phyloP scores from a whole-genome alignment of 53 echinoderm and acorn worm genomes.

The Astropecten irregularis region DNA sequence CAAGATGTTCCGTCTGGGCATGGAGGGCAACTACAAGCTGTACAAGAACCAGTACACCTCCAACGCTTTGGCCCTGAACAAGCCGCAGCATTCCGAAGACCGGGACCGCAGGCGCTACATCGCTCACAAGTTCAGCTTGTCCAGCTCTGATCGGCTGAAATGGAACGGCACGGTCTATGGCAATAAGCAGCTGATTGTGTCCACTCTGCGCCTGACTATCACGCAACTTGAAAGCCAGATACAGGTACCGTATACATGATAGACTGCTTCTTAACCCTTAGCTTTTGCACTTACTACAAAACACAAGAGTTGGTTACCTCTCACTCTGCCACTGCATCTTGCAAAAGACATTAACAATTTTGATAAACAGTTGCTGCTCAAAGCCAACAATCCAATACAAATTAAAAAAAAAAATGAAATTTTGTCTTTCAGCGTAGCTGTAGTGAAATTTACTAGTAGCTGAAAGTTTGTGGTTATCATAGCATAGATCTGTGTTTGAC shows the following conservation, averaged over 20 bases:
- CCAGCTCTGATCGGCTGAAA: slow-evolving; percentile 70
- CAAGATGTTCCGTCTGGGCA: slow-evolving; percentile 61
- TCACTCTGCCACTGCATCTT: too few species aligned
- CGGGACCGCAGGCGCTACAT: slow-evolving; percentile 91
- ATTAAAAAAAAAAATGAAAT: too few species aligned
- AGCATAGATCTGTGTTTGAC: too few species aligned
- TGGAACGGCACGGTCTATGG: slow-evolving; percentile 97
- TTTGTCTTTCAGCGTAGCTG: too few species aligned
- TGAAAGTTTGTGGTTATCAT: too few species aligned
- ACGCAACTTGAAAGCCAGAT: slow-evolving; percentile 90
- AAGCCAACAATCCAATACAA: too few species aligned
- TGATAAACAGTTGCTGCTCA: too few species aligned
- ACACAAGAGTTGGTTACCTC: too few species aligned
- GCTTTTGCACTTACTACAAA: too few species aligned
- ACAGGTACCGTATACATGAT: slow-evolving; percentile 25
- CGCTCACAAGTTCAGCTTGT: slow-evolving; percentile 92
- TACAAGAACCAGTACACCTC: slow-evolving; percentile 89
- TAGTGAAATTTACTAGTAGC: too few species aligned
- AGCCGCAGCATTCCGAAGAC: slow-evolving; percentile 95
- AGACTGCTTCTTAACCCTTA: too few species aligned
- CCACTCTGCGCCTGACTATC: slow-evolving; percentile 83
- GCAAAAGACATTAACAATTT: too few species aligned
- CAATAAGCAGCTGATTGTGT: slow-evolving; percentile 83
- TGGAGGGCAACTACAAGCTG: slow-evolving; percentile 96
- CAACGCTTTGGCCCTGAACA: slow-evolving; percentile 89